Conservation (phyloP, 2,888 invertebrate species). For the Dorcus parallelipipedus region DNA sequence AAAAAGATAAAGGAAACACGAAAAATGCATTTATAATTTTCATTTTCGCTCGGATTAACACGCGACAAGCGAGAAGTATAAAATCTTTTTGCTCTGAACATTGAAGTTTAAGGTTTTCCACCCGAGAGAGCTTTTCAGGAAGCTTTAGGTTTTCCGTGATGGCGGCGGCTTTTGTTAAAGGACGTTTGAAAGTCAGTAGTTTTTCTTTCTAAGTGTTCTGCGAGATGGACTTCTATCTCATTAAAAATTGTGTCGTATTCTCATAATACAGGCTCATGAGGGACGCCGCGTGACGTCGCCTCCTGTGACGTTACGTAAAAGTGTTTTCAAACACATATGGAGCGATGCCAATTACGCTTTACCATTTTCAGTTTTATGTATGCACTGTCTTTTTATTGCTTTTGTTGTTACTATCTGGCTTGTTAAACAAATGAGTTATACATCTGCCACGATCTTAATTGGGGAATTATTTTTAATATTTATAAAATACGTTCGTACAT, state of each 20-base stretch:
- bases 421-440: not conserved
- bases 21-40: slow-evolving; percentile 40
- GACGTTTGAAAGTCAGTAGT: slow-evolving; percentile 8
- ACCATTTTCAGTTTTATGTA: not conserved
- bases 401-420: not conserved
- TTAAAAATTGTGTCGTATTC: slow-evolving; percentile 16
- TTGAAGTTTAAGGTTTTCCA: not conserved
- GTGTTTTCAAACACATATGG: slow-evolving; percentile 24
- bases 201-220: slow-evolving; percentile 12
- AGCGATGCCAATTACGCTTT: slow-evolving; percentile 22
- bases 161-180: slow-evolving; percentile 2
- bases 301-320: slow-evolving; percentile 22
- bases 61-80: slow-evolving; percentile 27
- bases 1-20: slow-evolving; percentile 14
- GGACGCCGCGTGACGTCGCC: slow-evolving; percentile 18
- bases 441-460: not conserved
- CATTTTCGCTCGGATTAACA: slow-evolving; percentile 33
- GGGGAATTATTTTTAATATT: not conserved
- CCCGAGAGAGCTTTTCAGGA: not conserved
- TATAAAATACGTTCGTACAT: not conserved
- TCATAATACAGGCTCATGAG: slow-evolving; percentile 6
- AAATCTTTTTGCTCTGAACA: slow-evolving; percentile 23
- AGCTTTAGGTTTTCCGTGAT: not conserved
- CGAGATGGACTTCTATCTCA: slow-evolving; percentile 21
- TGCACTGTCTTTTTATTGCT: not conserved